Conservation (phyloP, 2,888 invertebrate genomes). For the Drosophila aldrichi region DNA sequence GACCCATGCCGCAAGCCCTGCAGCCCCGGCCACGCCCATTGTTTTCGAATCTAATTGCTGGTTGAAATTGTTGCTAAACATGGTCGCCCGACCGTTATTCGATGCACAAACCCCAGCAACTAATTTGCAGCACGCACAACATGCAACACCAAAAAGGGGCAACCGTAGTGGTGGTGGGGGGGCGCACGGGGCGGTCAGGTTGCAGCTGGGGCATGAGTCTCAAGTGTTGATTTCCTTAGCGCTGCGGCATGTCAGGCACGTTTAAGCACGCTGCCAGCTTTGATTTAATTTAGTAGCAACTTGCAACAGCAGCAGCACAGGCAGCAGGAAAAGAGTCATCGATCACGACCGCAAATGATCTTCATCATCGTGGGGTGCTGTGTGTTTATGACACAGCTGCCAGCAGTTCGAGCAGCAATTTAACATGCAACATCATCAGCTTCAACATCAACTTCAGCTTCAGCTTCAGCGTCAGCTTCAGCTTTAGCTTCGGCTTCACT, state of each 20-base stretch:
- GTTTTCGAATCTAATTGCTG: conserved; percentile 50
- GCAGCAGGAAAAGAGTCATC: conserved; percentile 66
- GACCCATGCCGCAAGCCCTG: neutral
- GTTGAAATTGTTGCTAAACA: conserved; percentile 57
- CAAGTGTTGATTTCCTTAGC: conserved; percentile 73
- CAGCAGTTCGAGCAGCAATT: conserved; percentile 72
- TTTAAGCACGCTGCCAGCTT: conserved; percentile 81
- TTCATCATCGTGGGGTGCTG: conserved; percentile 7
- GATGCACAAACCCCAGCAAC: conserved; percentile 31
- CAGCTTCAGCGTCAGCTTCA: neutral
- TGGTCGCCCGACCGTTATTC: conserved; percentile 66
- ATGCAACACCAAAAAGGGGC: conserved; percentile 34
- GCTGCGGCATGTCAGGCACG: conserved; percentile 76
- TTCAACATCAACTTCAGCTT: conserved; percentile 2
- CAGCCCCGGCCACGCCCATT: conserved; percentile 25
- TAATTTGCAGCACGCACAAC: conserved; percentile 79
- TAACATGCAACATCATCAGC: conserved; percentile 60
- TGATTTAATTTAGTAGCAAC: conserved; percentile 78
- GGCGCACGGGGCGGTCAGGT: neutral
- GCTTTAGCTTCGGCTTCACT: conserved; percentile 68
- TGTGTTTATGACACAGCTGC: conserved; percentile 51
- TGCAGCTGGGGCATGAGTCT: conserved; percentile 66
- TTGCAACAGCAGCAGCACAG: conserved; percentile 17
- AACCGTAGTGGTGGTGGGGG: too few relatives aligned
- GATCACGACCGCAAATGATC: conserved; percentile 59